These are phyloP conservation scores for Porites lobata DNA, from an alignment of 92 coral and sea anemone species.

Conservation along the genomic window DNA sequence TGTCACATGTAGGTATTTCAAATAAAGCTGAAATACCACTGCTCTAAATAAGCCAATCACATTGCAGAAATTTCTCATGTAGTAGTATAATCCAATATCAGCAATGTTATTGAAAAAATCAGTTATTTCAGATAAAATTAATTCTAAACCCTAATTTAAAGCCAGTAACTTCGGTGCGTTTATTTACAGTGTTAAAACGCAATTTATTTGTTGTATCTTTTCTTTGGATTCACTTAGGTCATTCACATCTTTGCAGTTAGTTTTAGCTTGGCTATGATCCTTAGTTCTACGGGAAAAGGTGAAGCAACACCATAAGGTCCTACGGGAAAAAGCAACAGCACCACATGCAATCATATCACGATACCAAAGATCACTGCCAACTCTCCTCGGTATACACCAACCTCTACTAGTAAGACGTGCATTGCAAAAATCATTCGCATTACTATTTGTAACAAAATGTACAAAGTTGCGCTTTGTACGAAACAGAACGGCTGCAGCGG, in stretches of 20 bases:
- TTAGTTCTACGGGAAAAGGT: neutral
- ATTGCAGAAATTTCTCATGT: too few relatives aligned
- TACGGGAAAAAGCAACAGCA: neutral
- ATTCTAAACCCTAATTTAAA: too few relatives aligned
- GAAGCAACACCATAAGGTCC: conserved; percentile 16
- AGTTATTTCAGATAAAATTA: too few relatives aligned
- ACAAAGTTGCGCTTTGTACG: neutral
- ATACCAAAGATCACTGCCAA: neutral
- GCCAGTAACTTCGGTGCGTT: too few relatives aligned
- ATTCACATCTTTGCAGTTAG: neutral
- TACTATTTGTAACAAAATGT: neutral
- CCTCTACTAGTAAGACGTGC: neutral
- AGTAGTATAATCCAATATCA: too few relatives aligned
- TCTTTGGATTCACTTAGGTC: neutral
- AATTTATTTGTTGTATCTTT: too few relatives aligned
- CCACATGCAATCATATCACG: neutral
- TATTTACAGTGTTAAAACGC: too few relatives aligned
- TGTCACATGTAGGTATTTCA: too few relatives aligned
- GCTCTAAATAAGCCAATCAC: too few relatives aligned
- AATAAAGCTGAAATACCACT: too few relatives aligned
- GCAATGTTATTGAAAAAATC: too few relatives aligned
- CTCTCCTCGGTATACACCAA: neutral
- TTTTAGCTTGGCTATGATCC: neutral
- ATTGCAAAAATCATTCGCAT: neutral
- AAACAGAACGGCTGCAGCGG: neutral